These are phyloP conservation scores for Geococcyx californianus DNA, from an alignment of 2,113 vertebrate species.

Conservation along the genomic window DNA sequence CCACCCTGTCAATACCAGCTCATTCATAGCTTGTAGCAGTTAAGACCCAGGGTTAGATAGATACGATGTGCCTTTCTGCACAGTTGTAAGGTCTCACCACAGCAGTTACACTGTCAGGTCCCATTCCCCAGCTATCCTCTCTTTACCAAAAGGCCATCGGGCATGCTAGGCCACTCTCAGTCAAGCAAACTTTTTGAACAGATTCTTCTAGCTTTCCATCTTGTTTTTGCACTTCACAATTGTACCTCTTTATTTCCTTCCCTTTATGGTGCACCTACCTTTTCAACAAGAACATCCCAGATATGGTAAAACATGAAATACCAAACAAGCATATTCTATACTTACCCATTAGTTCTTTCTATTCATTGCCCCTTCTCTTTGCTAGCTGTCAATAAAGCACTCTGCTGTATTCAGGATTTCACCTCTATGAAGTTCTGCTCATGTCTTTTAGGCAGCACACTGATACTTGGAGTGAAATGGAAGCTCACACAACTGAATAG, in stretches of 20 bases:
- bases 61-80: neutral
- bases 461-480: neutral
- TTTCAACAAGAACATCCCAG: neutral
- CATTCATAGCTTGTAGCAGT: neutral
- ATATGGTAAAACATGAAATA: neutral
- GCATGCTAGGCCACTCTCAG: neutral
- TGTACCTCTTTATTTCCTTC: neutral
- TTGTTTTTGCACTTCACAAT: neutral
- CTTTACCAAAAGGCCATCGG: neutral
- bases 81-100: neutral
- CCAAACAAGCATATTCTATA: neutral
- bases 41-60: neutral
- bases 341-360: neutral
- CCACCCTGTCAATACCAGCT: neutral
- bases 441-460: neutral
- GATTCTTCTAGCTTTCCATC: neutral
- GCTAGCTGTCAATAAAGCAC: neutral
- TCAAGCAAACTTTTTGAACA: neutral
- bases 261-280: neutral
- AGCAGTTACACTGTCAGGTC: neutral
- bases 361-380: neutral
- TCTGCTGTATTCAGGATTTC: neutral
- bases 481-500: neutral
- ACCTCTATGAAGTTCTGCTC: neutral
- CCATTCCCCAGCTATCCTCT: neutral